phyloP scores from a whole-genome alignment of 92 coral and sea anemone genomes.

The Montipora capitata region DNA sequence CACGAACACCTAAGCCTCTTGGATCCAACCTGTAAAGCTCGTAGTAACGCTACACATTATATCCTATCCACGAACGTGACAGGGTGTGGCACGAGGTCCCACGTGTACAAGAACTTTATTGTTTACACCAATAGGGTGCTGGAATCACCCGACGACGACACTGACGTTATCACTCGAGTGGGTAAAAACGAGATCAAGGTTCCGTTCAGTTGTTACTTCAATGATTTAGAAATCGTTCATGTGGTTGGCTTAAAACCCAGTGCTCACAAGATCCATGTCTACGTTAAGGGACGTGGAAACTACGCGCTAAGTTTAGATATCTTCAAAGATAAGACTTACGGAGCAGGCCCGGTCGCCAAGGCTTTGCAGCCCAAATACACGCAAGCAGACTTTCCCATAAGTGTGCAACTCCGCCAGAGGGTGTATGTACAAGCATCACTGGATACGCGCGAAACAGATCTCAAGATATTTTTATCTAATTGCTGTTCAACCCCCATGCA shows the following conservation, averaged over 20 bases:
- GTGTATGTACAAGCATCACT: conserved; percentile 86
- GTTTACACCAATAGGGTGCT: conserved; percentile 82
- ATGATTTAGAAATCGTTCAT: conserved; percentile 83
- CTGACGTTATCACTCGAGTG: conserved; percentile 83
- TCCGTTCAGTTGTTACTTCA: conserved; percentile 90
- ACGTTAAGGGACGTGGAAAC: conserved; percentile 85
- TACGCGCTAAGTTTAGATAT: conserved; percentile 77
- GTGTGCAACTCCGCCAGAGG: conserved; percentile 81
- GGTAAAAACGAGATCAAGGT: conserved; percentile 82
- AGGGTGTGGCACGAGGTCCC: conserved; percentile 83
- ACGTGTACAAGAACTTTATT: conserved; percentile 77
- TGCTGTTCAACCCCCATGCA: conserved; percentile 94
- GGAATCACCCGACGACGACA: conserved; percentile 79
- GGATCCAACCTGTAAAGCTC: conserved; percentile 81
- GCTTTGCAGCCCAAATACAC: conserved; percentile 56
- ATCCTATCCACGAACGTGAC: conserved; percentile 80
- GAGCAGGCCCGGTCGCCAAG: background rate
- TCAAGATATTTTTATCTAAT: conserved; percentile 82
- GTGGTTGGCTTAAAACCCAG: conserved; percentile 87
- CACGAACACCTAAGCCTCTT: conserved; percentile 89
- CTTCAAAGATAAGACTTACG: conserved; percentile 65
- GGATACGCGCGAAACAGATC: conserved; percentile 85
- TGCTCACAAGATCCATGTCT: conserved; percentile 78
- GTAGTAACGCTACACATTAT: conserved; percentile 77
- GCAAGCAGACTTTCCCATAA: conserved; percentile 84